These are phyloP conservation scores for Zalophus californianus DNA, from an alignment of 2,797 vertebrate genomes.

Conservation along the genomic window DNA sequence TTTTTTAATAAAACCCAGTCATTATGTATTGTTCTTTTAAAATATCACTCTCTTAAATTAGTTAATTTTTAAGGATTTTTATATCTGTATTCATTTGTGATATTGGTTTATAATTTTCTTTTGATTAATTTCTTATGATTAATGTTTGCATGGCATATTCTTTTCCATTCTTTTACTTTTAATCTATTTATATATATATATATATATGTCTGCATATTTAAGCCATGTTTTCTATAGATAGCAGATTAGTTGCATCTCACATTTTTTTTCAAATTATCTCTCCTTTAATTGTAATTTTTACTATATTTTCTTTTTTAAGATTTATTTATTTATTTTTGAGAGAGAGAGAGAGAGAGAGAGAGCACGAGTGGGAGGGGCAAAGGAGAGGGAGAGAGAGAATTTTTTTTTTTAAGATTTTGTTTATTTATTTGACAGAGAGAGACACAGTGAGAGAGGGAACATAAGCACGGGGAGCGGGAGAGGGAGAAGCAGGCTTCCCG, in stretches of 20 bases:
- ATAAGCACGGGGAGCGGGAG: too few relatives aligned
- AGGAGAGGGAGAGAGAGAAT: too few relatives aligned
- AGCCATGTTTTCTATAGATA: neutral
- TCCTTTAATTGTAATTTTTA: neutral
- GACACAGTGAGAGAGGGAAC: too few relatives aligned
- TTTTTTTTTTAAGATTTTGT: too few relatives aligned
- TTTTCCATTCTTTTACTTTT: neutral
- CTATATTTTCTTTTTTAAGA: neutral
- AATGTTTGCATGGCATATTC: neutral
- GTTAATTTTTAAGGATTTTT: neutral
- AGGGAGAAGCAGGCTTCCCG: too few relatives aligned
- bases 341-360: too few relatives aligned
- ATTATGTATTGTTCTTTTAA: neutral
- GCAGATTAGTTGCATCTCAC: neutral
- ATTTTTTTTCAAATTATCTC: neutral
- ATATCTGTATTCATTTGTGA: neutral
- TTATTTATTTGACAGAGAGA: too few relatives aligned
- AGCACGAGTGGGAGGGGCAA: too few relatives aligned
- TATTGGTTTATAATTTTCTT: neutral
- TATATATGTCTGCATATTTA: neutral
- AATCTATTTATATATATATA: too few relatives aligned
- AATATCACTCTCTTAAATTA: neutral
- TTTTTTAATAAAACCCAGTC: neutral
- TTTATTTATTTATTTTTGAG: too few relatives aligned
- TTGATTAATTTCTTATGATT: neutral